phyloP scores from a whole-genome alignment of 2,113 vertebrate species.

The Crotalus tigris region DNA sequence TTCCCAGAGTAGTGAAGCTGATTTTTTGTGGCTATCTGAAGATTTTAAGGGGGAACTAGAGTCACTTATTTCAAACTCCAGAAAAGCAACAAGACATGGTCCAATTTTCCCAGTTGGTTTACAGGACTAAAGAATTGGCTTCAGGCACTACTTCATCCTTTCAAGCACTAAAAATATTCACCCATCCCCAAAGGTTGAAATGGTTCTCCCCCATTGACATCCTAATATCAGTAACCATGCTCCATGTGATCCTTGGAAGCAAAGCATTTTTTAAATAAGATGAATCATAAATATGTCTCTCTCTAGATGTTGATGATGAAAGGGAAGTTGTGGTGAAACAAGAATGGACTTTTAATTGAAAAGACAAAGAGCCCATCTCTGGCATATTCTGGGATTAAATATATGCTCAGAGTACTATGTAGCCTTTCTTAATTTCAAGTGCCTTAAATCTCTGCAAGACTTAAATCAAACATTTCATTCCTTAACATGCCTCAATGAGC shows the following conservation, averaged over 20 bases:
- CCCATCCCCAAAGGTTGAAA: not conserved
- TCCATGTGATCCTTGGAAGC: not conserved
- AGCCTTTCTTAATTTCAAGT: not conserved
- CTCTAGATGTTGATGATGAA: not conserved
- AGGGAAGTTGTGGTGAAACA: not conserved
- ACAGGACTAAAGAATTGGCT: not conserved
- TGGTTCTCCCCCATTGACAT: not conserved
- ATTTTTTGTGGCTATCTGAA: not conserved
- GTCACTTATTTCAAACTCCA: not conserved
- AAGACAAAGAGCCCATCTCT: not conserved
- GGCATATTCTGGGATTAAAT: not conserved
- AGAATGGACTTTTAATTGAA: not conserved
- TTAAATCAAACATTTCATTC: not conserved
- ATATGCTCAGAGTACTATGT: not conserved
- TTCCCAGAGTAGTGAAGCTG: not conserved
- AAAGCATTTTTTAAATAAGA: not conserved
- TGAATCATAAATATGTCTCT: not conserved
- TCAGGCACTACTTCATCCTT: not conserved
- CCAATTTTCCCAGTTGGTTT: not conserved
- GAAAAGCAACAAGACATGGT: not conserved
- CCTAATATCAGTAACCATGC: not conserved
- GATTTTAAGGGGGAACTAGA: not conserved
- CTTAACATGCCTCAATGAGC: not conserved
- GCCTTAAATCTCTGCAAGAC: not conserved
- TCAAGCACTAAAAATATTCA: not conserved